Conservation (phyloP, 2,888 invertebrate genomes). For the Pachydiplax longipennis region DNA sequence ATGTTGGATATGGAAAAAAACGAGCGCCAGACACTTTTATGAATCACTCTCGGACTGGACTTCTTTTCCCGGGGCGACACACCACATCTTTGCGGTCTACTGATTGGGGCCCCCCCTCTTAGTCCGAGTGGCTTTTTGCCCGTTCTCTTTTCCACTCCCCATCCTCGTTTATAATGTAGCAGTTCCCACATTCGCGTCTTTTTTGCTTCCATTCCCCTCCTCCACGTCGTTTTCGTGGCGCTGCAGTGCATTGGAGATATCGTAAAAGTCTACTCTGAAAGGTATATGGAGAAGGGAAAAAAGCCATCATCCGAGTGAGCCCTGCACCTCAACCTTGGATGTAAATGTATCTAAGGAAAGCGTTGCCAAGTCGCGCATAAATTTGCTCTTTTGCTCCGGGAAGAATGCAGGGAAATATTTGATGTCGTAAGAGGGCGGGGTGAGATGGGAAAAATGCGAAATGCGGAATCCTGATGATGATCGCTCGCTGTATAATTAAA, state of each 20-base stretch:
- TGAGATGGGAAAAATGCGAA: neutral
- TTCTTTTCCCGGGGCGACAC: neutral
- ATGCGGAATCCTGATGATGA: too few relatives aligned
- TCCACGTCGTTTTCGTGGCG: neutral
- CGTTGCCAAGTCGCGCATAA: neutral
- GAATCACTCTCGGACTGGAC: neutral
- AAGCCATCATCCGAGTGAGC: neutral
- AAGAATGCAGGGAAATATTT: neutral
- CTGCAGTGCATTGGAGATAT: neutral
- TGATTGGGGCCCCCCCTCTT: neutral
- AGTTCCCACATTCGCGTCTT: neutral
- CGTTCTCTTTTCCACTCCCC: neutral
- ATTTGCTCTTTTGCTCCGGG: neutral
- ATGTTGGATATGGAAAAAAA: neutral
- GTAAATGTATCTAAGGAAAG: neutral
- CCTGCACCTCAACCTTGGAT: neutral
- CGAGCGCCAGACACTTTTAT: neutral
- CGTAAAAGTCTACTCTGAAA: neutral
- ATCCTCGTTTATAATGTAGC: neutral
- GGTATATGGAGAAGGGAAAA: neutral
- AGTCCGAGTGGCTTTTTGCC: neutral
- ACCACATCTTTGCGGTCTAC: neutral
- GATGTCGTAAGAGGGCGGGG: conserved; percentile 36
- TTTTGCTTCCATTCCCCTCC: neutral
- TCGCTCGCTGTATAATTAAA: too few relatives aligned